Base-by-base conservation (phyloP, 1,140 invertebrate species). In the Belonocnema kinseyi region DNA sequence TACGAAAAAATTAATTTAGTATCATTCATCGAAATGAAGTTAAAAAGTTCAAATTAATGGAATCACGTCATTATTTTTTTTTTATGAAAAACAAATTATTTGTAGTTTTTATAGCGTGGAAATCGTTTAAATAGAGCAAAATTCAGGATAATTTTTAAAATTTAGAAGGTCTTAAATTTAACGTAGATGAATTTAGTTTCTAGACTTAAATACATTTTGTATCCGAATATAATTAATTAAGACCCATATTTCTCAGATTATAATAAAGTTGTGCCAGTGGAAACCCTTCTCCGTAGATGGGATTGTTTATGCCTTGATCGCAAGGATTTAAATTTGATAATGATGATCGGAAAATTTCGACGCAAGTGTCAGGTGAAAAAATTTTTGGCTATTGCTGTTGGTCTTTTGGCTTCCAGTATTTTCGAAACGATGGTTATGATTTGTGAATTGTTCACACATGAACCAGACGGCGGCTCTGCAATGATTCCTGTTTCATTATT, bases 381-480 rank as follows among this genome's bases (percentile, higher is more conserved):
- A 75, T 92, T 92, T 75, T 76, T 92, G 3, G 83, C 89, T 0
- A 87, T 92, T 58, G 90, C 88, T 7, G 87, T 88, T 3, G 88
- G 90, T 50, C 85, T 91, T 17, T 70, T 92, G 51, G 86, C 88
- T 14, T 83, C 87, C n/a, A 91, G 80, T 76, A 80, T 91, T 8
- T 88, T 85, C 13, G 90, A 95, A 85, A 96, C 96, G 3, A 96
- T 97, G 95, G 94, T 95, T 50, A 92, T 95, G 50, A 91, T 97
- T 40, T 97, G 96, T 87, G 96, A 97, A 87, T 92, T 96, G 3
- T 92, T 97, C 54, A 97, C 96, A 2, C 93, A 94, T 76, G 96
- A 97, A 85, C 95, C 96, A 0, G 96, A 97, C 77, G 96, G 96
- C n/a, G 96, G 95, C 8, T 94, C 94, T 1, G 94, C 95, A 0